Evolutionary conservation across 1,140 invertebrate genomes (phyloP).

Genomic region (Calliphora vicina): DNA sequence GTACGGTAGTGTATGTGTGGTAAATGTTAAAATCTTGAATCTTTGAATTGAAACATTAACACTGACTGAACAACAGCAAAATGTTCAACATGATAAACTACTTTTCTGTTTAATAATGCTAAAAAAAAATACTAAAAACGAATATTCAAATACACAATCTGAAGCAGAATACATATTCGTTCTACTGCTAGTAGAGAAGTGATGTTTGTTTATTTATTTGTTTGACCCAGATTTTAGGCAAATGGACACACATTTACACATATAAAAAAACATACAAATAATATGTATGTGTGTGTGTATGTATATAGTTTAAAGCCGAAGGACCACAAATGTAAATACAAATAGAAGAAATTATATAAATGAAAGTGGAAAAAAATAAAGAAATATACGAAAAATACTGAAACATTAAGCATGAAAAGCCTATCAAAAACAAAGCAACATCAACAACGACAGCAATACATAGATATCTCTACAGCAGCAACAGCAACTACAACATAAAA

Average conservation of each 20-base stretch:
- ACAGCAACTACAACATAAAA: not conserved
- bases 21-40: constrained; percentile 19
- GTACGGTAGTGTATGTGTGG: not conserved
- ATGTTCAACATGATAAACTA: constrained; percentile 26
- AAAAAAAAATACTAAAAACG: not conserved
- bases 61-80: not conserved
- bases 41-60: constrained; percentile 22
- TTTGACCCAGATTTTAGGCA: constrained; percentile 19
- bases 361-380: not conserved
- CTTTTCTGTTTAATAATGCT: constrained; percentile 15
- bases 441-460: not conserved
- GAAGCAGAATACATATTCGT: not conserved
- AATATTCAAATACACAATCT: not conserved
- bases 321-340: constrained; percentile 30
- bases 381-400: not conserved
- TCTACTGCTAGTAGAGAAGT: not conserved
- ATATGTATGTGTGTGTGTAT: no score
- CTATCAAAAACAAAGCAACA: constrained; percentile 6
- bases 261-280: not conserved
- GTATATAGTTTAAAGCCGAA: constrained; percentile 13
- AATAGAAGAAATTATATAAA: constrained; percentile 23
- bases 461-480: not conserved
- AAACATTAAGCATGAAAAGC: constrained; percentile 3
- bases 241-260: not conserved
- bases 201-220: constrained; percentile 23